A percentile compares a stretch with the other conserved stretches of the same genome.
Conservation (phyloP, 2,797 vertebrate genomes). For the Lycodopsis pacificus region DNA sequence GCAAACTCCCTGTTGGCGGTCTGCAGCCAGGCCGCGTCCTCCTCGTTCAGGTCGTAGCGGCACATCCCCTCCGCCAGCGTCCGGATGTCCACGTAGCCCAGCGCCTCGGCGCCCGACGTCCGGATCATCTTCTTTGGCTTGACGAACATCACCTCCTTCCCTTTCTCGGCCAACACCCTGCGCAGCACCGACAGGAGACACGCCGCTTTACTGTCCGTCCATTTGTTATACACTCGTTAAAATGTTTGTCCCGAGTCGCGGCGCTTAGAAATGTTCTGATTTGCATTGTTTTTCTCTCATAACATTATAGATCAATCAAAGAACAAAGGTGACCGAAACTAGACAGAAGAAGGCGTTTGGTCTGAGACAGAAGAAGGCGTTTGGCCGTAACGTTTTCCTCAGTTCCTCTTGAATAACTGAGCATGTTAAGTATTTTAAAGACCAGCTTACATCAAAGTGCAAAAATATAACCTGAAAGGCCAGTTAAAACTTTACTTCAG, state of each 20-base stretch:
- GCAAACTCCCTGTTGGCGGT: constrained; percentile 91
- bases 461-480: too few relatives aligned
- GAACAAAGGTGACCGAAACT: neutral
- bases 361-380: too few relatives aligned
- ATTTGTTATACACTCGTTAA: neutral
- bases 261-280: neutral
- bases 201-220: neutral
- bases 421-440: neutral
- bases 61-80: constrained; percentile 91
- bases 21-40: constrained; percentile 93
- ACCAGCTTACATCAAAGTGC: neutral
- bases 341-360: neutral
- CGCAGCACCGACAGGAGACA: neutral
- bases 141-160: constrained; percentile 87
- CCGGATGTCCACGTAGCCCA: constrained; percentile 93
- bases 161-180: constrained; percentile 88
- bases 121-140: constrained; percentile 93
- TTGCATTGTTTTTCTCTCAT: neutral
- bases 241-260: neutral
- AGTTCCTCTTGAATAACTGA: too few relatives aligned
- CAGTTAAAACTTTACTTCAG: neutral
- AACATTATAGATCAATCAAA: neutral
- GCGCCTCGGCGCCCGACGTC: constrained; percentile 87
- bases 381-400: too few relatives aligned
- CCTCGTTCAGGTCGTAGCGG: constrained; percentile 94